Evolutionary conservation across 2,797 vertebrate species (phyloP), one percentile per base, ranked within the genome.

Genomic region (Spinus pinus): DNA sequence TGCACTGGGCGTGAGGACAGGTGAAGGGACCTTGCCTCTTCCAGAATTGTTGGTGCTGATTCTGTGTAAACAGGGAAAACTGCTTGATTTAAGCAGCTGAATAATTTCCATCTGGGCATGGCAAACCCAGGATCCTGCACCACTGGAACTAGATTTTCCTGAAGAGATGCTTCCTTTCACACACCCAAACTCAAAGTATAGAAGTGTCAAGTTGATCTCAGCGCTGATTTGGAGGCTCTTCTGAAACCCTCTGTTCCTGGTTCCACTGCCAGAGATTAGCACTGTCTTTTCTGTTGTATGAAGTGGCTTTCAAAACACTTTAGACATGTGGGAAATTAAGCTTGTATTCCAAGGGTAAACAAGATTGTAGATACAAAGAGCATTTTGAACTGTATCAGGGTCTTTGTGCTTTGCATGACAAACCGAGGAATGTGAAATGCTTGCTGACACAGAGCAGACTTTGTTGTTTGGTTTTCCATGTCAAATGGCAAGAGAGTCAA

Each of bases 401-500:
- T 67, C 87, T 95, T 96, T 90, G 92, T 93, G 89, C 86, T 96
- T 92, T 96, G 95, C 93, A 96, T 88, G 77, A 95, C 92, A 95
- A 96, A 96, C 93, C 12, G 0, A 94, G 93, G 94, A 96, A 96
- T 96, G 90, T 88, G 93, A 91, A 93, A 93, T 65, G 86, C 86
- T 77, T 88, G 74, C 94, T 92, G 93, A 96, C 92, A 88, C 46
- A 79, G 91, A 64, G 61, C 90, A 96, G 95, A 90, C 89, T 94
- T 90, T 93, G 94, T 92, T 96, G 47, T 90, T 96, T 95, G 82
- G 88, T 92, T 96, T 95, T 96, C 94, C 92, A 91, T 93, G 86
- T 93, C 41, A 24, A 96, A 94, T 97, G 89, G 90, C 82, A 84
- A 88, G 85, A 93, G 95, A 96, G 96, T 97, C 97, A 94, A 94